Evolutionary conservation across 2,797 vertebrate species (phyloP).

Genomic region (Thalassophryne amazonica): DNA sequence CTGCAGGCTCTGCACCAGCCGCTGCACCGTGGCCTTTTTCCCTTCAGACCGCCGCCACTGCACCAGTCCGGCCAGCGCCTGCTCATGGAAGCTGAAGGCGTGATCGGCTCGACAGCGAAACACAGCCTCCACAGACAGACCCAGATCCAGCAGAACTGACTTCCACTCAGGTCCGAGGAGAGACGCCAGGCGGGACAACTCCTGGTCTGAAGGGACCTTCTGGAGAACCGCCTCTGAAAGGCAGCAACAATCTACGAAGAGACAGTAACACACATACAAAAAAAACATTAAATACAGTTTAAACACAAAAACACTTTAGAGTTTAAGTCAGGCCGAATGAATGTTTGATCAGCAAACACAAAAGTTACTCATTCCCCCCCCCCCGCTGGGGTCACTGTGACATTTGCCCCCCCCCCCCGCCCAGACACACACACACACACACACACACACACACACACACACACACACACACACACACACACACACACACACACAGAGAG

Average conservation of each 20-base stretch:
- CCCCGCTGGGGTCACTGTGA: too few relatives aligned
- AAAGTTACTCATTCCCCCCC: too few relatives aligned
- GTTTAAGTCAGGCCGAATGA: too few relatives aligned
- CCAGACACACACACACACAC: too few relatives aligned
- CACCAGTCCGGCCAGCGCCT: constrained; percentile 84
- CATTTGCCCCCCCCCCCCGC: too few relatives aligned
- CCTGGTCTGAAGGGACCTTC: constrained; percentile 81
- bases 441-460: too few relatives aligned
- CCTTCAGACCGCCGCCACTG: constrained; percentile 84
- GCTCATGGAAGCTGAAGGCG: constrained; percentile 76
- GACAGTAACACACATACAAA: neutral
- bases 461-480: too few relatives aligned
- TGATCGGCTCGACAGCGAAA: constrained; percentile 87
- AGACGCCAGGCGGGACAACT: constrained; percentile 83
- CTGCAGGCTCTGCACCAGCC: constrained; percentile 74
- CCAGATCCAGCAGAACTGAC: constrained; percentile 81
- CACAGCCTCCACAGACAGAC: constrained; percentile 80
- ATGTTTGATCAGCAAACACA: too few relatives aligned
- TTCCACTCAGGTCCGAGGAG: constrained; percentile 87
- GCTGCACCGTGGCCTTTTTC: constrained; percentile 78
- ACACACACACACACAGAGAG: too few relatives aligned
- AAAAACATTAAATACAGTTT: neutral
- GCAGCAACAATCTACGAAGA: constrained; percentile 48
- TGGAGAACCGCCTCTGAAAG: constrained; percentile 69
- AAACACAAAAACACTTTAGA: neutral